Conservation (phyloP, 2,888 invertebrate genomes). For the Polymixis flavicincta region DNA sequence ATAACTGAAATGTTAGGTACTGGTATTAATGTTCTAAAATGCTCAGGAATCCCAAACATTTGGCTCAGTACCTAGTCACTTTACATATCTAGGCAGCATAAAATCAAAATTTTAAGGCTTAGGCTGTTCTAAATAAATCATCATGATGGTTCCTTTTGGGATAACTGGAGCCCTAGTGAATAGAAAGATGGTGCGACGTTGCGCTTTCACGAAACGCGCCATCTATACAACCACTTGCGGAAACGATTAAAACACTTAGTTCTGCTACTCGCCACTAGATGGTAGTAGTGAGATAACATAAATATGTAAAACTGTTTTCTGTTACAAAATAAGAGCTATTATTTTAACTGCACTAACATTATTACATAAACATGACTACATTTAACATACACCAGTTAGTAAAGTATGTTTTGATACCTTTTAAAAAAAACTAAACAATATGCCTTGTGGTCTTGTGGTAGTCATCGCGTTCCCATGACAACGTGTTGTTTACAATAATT, state of each 20-base stretch:
- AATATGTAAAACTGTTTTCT: too few species aligned
- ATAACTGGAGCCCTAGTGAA: background rate
- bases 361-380: background rate
- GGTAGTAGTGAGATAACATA: background rate
- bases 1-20: too few species aligned
- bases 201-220: conserved; percentile 15
- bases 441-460: background rate
- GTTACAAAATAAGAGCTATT: background rate
- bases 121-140: background rate
- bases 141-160: background rate
- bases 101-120: background rate
- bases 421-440: conserved; percentile 6
- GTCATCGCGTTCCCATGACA: conserved; percentile 35
- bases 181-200: background rate
- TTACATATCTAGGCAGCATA: background rate
- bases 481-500: conserved; percentile 31
- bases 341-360: background rate
- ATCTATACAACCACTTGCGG: background rate
- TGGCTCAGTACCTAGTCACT: background rate
- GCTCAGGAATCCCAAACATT: too few species aligned
- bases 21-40: background rate
- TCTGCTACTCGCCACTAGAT: conserved; percentile 63
- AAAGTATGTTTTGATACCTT: background rate
- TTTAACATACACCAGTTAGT: background rate
- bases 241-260: conserved; percentile 8